These are phyloP conservation scores for Apodemia hepburni DNA, from an alignment of 2,888 invertebrate species.

Conservation along the genomic window DNA sequence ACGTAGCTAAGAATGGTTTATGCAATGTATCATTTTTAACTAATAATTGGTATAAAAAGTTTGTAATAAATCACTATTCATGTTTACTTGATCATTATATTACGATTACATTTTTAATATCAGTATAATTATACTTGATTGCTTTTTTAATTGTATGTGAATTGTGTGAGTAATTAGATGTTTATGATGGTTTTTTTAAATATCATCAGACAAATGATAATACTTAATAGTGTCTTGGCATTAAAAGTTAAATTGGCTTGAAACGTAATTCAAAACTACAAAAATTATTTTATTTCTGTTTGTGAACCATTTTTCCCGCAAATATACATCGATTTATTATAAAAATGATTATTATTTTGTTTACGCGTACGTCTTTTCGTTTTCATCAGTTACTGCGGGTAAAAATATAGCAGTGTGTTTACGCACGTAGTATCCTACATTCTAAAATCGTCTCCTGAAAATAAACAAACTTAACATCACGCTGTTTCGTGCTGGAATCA, in stretches of 20 bases:
- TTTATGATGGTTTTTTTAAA: neutral
- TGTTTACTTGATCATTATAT: conserved; percentile 14
- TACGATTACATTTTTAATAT: conserved; percentile 14
- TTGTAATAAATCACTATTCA: conserved; percentile 15
- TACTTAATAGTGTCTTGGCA: neutral
- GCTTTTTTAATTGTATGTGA: conserved; percentile 6
- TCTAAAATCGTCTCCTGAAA: conserved; percentile 35
- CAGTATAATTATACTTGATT: conserved; percentile 12
- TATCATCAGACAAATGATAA: neutral
- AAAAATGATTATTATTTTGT: neutral
- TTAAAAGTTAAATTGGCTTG: neutral
- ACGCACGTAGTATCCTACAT: conserved; percentile 17
- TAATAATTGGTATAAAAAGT: conserved; percentile 16
- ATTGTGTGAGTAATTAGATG: conserved; percentile 11
- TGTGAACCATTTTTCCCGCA: neutral
- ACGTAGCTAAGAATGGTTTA: conserved; percentile 18
- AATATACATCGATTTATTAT: neutral
- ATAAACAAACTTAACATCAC: conserved; percentile 56
- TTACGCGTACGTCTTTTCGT: neutral
- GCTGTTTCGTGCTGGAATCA: conserved; percentile 47
- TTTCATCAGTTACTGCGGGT: neutral
- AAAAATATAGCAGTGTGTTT: neutral
- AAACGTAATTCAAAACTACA: neutral
- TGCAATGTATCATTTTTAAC: conserved; percentile 16
- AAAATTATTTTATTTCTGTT: neutral